Conservation (phyloP, 2,888 invertebrate genomes). For the Cetonia aurata region DNA sequence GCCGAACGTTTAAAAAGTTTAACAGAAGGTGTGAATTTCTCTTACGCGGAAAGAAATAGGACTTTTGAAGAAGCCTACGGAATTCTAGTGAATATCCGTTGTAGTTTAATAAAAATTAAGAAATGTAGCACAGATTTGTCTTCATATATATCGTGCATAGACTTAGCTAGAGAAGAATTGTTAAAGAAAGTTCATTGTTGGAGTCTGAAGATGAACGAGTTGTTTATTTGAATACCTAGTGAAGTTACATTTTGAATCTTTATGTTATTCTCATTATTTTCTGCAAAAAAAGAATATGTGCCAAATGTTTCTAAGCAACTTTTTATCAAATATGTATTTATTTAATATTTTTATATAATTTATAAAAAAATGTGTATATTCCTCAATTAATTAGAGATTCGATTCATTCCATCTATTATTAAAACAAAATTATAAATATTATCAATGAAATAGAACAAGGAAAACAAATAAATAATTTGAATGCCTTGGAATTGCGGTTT, state of each 20-base stretch:
- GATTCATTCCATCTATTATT: too few species aligned
- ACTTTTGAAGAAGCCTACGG: slow-evolving; percentile 6
- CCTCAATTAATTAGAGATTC: too few species aligned
- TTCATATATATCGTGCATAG: not conserved
- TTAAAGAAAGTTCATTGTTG: slow-evolving; percentile 7
- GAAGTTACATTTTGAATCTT: not conserved
- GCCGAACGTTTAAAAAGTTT: not conserved
- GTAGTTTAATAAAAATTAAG: not conserved
- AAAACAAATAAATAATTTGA: too few species aligned
- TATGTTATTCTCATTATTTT: too few species aligned
- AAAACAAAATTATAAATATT: too few species aligned
- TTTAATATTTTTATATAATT: too few species aligned
- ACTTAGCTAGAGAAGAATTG: slow-evolving; percentile 1
- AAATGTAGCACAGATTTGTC: not conserved
- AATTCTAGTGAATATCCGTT: slow-evolving; percentile 14
- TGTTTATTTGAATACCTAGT: not conserved
- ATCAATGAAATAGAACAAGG: too few species aligned
- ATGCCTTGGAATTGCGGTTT: too few species aligned
- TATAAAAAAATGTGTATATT: too few species aligned
- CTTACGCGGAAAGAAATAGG: not conserved
- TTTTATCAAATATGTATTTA: too few species aligned
- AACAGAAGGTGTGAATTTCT: not conserved
- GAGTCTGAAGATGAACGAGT: slow-evolving; percentile 4
- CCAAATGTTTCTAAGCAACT: too few species aligned
- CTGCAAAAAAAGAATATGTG: too few species aligned